Conservation (phyloP, 2,888 invertebrate species). For the Drosophila pseudotakahashii region DNA sequence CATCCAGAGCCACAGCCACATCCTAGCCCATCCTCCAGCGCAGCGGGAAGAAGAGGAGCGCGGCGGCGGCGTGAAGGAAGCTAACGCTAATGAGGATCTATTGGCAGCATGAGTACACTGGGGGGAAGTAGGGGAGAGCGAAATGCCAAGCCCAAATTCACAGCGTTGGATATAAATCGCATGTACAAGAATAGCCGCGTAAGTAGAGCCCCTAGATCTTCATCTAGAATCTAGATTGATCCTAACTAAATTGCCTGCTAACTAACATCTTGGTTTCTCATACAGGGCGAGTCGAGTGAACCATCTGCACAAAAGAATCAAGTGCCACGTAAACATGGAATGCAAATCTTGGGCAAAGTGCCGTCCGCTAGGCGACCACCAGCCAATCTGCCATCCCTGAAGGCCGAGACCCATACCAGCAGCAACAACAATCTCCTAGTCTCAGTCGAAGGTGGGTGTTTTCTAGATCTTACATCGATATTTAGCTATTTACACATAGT, state of each 20-base stretch:
- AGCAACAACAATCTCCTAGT: conserved; percentile 57
- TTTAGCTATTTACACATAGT: no score
- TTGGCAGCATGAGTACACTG: conserved; percentile 85
- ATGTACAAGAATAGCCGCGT: conserved; percentile 95
- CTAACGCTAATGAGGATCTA: conserved; percentile 85
- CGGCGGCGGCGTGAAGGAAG: conserved; percentile 80
- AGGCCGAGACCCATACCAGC: conserved; percentile 91
- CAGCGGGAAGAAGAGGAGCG: conserved; percentile 68
- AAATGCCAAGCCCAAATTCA: conserved; percentile 94
- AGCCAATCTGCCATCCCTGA: conserved; percentile 99
- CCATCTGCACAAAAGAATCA: conserved; percentile 94
- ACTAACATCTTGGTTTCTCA: neutral
- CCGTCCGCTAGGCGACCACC: conserved; percentile 99
- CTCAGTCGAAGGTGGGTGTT: conserved; percentile 63
- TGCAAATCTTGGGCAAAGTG: conserved; percentile 99
- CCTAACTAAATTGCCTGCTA: neutral
- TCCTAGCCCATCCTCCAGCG: conserved; percentile 36
- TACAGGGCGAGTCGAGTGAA: conserved; percentile 93
- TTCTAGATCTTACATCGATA: conserved; percentile 20
- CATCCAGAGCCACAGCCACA: conserved; percentile 31
- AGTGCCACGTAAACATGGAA: conserved; percentile 99
- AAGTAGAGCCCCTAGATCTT: conserved; percentile 65
- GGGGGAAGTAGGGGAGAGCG: conserved; percentile 85
- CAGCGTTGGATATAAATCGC: conserved; percentile 98
- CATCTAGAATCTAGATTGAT: neutral